Conservation (phyloP, 2,797 vertebrate genomes). For the Iguana delicatissima region DNA sequence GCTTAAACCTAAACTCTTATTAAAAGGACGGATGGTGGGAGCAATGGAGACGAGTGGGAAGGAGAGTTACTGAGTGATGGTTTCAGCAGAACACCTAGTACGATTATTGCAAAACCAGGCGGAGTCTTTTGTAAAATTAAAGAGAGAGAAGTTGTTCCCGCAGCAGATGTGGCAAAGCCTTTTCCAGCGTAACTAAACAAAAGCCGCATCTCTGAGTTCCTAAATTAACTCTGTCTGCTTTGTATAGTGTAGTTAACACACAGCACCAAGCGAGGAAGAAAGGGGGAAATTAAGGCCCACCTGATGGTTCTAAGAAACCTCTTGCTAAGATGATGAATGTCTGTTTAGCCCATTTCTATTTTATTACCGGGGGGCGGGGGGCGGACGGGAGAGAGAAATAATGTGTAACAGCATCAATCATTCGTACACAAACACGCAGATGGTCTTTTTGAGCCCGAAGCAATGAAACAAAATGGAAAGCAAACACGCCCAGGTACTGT, state of each 20-base stretch:
- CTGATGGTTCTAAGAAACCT: slow-evolving; percentile 39
- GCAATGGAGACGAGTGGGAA: neutral
- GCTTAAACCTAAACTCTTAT: neutral
- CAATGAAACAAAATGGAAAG: slow-evolving; percentile 68
- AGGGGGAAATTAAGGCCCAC: neutral
- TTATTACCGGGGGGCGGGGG: slow-evolving; percentile 60
- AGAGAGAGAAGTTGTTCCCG: slow-evolving; percentile 17
- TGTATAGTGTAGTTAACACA: slow-evolving; percentile 12
- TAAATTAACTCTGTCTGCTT: slow-evolving; percentile 43
- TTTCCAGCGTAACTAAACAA: slow-evolving; percentile 34
- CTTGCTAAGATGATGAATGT: slow-evolving; percentile 51
- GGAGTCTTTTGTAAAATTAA: neutral
- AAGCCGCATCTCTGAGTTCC: slow-evolving; percentile 49
- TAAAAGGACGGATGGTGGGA: no score
- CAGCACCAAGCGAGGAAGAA: slow-evolving; percentile 28
- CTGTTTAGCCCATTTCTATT: slow-evolving; percentile 60
- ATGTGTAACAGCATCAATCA: slow-evolving; percentile 52
- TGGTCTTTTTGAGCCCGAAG: slow-evolving; percentile 58
- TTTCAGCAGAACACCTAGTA: slow-evolving; percentile 19
- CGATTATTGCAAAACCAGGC: slow-evolving; percentile 24
- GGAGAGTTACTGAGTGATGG: neutral
- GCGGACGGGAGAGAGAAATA: slow-evolving; percentile 61
- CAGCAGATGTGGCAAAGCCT: slow-evolving; percentile 40
- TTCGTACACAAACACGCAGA: slow-evolving; percentile 40
- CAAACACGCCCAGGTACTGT: slow-evolving; percentile 32